Base-by-base conservation (phyloP, 2,113 vertebrate genomes). In the Hoplias malabaricus region DNA sequence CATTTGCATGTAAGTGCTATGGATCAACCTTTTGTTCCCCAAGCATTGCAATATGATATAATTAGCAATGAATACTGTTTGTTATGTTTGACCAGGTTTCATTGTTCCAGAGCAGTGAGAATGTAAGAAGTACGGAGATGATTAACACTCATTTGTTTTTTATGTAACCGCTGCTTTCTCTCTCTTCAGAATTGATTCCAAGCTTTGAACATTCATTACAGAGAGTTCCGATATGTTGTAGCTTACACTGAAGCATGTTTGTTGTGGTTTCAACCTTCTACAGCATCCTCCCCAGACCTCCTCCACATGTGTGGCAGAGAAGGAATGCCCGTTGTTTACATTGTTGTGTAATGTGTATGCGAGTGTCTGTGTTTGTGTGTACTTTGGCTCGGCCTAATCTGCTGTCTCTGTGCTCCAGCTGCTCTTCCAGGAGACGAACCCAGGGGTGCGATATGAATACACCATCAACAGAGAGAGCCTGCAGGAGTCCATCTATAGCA, bases 371-470 rank as follows among this genome's bases (percentile, higher is more conserved):
- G 46, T 59, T 25, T 43, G 12, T 7, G 21, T 48, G 53, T 79
- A 8, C 16, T 34, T 76, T 25, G 29, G 12, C 48, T 40, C 14
- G 21, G 13, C 12, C 10, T 27, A 40, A 46, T 63, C 5, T 16
- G 11, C 11, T 4, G 8, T 72, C 23, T 69, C 21, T 87, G 14
- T 86, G 19, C 63, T 67, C 1, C 87, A 99, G 98, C 93, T 99
- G 78, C 93, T 99, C 34, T 98, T 98, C 59, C 96, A 99, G 87
- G 97, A 97, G 84, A 90, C 86, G 42, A 99, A 99, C 84, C 96
- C 96, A 0, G 95, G 96, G 0, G 94, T 99, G 31, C 88, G 90
- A 23, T 99, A 96, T n/a, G 93, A 99, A 81, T 99, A 97, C 92
- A 98, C 96, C 56, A 87, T 98, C 85, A 95, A 88, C 54, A 92